Base-by-base conservation (phyloP, 2,888 invertebrate genomes). In the Drosophila mettleri region DNA sequence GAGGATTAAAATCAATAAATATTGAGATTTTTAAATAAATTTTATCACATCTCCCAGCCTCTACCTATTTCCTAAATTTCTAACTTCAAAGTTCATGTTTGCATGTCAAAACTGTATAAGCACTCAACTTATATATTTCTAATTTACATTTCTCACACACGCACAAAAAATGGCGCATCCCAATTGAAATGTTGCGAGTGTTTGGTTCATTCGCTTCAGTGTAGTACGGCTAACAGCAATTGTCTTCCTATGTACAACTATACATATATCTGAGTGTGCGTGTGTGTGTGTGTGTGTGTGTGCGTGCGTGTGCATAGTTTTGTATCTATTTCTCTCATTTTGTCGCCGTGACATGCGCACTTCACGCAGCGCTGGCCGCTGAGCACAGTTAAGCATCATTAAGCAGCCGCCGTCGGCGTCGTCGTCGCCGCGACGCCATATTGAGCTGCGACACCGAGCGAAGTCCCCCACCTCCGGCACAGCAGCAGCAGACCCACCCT, bases 341-440 rank as follows among this genome's bases (percentile, higher is more conserved):
- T 77, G 45, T 58, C 27, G 18, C 39, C 54, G 77, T 61, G 85
- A 84, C 83, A 84, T 83, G 83, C 83, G 89, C 83, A 83, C 67
- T 84, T 88, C 87, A 84, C 78, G 85, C 85, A 86, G 62, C 77
- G 73, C 60, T 65, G 75, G 16, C 45, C 48, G 69, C 73, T 41
- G 58, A 61, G 60, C 72, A 54, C 65, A 70, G 83, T 77, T 84
- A 83, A 77, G 83, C 83, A 88, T 87, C 89, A 80, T 86, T 83
- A 83, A 80, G 69, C 89, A 88, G 88, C 38, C 52, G 54, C 24
- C 34, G 49, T 29, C 22, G 49, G 22, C 29, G 45, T 45, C 29
- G 29, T 6, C 14, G 72, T 41, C 57, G 69, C 62, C 9, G 61
- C 82, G 80, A 68, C 88, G 88, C 83, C 87, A 83, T 88, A 85